phyloP scores from a whole-genome alignment of 2,113 vertebrate species.

The Peromyscus californicus region DNA sequence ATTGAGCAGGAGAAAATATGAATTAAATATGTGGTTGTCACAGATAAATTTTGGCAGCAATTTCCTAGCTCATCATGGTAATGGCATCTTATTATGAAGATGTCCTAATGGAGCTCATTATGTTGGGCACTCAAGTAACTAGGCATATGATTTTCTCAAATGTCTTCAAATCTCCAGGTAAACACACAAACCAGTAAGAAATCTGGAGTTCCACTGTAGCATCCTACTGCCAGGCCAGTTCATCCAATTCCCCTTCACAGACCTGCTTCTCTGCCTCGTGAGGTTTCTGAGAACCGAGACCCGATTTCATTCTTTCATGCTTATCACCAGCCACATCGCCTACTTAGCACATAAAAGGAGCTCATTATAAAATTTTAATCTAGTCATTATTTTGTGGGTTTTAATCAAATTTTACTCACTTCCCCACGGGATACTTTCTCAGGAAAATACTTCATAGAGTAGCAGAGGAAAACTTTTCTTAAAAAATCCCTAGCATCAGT shows the following conservation, averaged over 20 bases:
- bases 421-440: background rate
- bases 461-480: background rate
- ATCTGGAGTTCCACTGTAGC: background rate
- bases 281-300: background rate
- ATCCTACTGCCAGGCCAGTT: slow-evolving; percentile 16
- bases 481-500: background rate
- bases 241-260: background rate
- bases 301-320: background rate
- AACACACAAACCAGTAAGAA: slow-evolving; percentile 51
- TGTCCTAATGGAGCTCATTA: slow-evolving; percentile 52
- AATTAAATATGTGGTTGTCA: slow-evolving; percentile 55
- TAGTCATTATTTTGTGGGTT: slow-evolving; percentile 33
- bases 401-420: slow-evolving; percentile 42
- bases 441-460: background rate
- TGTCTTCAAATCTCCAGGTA: slow-evolving; percentile 54
- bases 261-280: background rate
- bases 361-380: slow-evolving; percentile 47
- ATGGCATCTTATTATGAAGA: slow-evolving; percentile 48
- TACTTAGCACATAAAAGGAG: background rate
- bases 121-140: slow-evolving; percentile 41
- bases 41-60: slow-evolving; percentile 63
- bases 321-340: background rate
- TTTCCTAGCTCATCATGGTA: slow-evolving; percentile 39
- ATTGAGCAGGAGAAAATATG: slow-evolving; percentile 27
- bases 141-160: slow-evolving; percentile 64